These are phyloP conservation scores for Heterotis niloticus DNA, from an alignment of 2,113 vertebrate genomes.

Conservation along the genomic window DNA sequence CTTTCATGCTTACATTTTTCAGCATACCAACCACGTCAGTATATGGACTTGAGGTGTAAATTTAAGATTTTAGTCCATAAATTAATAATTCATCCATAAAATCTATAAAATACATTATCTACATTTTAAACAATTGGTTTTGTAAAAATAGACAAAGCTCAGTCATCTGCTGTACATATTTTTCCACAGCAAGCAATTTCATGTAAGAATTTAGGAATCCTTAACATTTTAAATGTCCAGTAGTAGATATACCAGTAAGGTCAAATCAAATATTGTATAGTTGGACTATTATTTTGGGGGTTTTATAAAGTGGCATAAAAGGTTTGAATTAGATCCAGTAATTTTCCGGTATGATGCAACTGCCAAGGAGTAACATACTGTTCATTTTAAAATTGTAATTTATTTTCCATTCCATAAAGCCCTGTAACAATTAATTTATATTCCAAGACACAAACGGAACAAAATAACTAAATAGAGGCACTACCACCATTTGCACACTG, in stretches of 20 bases:
- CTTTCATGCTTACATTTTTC: too few species aligned
- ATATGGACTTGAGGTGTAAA: too few species aligned
- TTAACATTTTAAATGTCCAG: too few species aligned
- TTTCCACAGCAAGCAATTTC: too few species aligned
- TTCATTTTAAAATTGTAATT: background rate
- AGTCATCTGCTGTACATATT: background rate
- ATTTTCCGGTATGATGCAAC: background rate
- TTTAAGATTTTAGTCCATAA: too few species aligned
- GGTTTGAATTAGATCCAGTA: background rate
- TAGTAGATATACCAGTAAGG: too few species aligned
- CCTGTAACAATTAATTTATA: background rate
- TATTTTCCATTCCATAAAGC: background rate
- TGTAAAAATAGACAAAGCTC: background rate
- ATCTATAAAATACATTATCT: background rate
- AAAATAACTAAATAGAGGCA: background rate
- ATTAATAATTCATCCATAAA: too few species aligned
- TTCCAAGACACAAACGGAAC: background rate
- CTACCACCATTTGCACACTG: too few species aligned
- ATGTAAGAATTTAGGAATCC: too few species aligned
- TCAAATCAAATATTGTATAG: too few species aligned
- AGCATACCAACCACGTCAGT: too few species aligned
- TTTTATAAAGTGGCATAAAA: background rate
- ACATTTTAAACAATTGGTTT: background rate
- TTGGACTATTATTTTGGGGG: background rate
- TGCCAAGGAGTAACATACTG: background rate